phyloP scores from a whole-genome alignment of 2,113 vertebrate species.

The Caloenas nicobarica region DNA sequence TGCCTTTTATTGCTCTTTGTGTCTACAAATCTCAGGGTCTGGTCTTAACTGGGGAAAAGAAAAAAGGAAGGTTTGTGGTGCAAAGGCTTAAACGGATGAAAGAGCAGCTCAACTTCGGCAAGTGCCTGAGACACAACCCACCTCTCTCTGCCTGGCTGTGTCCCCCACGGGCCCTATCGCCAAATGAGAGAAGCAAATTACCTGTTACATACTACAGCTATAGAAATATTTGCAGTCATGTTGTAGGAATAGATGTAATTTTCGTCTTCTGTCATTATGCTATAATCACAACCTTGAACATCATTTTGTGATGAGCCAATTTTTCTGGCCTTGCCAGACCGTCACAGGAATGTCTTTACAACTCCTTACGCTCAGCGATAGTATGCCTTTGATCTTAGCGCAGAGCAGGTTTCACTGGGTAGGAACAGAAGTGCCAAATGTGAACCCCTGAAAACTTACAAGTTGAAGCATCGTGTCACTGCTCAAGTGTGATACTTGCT shows the following conservation, averaged over 20 bases:
- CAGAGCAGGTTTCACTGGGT: constrained; percentile 7
- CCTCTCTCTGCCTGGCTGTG: neutral
- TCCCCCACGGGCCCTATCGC: accelerated
- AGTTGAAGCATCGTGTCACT: constrained; percentile 12
- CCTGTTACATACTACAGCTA: neutral
- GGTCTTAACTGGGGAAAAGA: neutral
- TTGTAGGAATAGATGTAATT: neutral
- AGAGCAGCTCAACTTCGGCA: neutral
- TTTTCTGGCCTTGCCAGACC: constrained; percentile 1
- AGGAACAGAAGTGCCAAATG: neutral
- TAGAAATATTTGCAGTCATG: neutral
- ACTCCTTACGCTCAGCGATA: neutral
- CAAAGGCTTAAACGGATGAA: neutral
- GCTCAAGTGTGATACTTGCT: neutral
- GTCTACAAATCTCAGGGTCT: neutral
- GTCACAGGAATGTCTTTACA: neutral
- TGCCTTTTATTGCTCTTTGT: neutral
- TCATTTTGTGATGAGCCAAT: neutral
- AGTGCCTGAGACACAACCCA: neutral
- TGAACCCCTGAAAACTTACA: constrained; percentile 28
- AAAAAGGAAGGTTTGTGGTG: neutral
- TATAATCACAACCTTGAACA: neutral
- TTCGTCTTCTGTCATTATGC: constrained; percentile 1
- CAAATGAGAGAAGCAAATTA: neutral
- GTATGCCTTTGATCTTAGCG: neutral